Evolutionary conservation across 2,888 invertebrate species (phyloP).

Genomic region (Thecocarcelia acutangulata): DNA sequence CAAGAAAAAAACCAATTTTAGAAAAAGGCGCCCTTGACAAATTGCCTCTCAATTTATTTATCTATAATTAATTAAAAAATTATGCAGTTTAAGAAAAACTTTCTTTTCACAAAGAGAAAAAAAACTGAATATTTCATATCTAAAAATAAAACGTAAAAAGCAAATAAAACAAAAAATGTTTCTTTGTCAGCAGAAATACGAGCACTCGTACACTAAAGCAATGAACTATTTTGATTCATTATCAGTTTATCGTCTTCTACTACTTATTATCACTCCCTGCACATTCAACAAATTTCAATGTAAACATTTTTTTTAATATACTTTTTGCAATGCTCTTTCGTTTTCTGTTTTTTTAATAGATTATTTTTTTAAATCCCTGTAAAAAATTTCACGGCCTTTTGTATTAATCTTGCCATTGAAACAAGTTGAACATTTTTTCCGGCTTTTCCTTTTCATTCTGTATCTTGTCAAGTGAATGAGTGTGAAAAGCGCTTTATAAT

Average conservation of each 20-base stretch:
- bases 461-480: conserved; percentile 34
- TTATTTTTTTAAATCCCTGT: conserved; percentile 51
- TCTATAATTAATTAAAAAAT: too few species aligned
- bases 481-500: conserved; percentile 50
- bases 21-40: too few species aligned
- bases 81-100: too few species aligned
- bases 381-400: conserved; percentile 62
- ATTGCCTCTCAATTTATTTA: too few species aligned
- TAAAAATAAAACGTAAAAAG: too few species aligned
- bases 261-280: not conserved
- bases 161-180: too few species aligned
- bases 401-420: conserved; percentile 59
- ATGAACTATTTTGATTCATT: not conserved
- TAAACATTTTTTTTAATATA: not conserved
- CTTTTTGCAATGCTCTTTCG: conserved; percentile 3
- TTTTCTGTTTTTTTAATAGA: conserved; percentile 50
- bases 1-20: too few species aligned
- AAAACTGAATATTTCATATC: too few species aligned
- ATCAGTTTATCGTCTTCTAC: not conserved
- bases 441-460: conserved; percentile 15
- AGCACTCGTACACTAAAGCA: too few species aligned
- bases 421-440: conserved; percentile 29
- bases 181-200: too few species aligned
- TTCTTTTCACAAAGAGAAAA: too few species aligned
- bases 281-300: conserved; percentile 37